Percentiles rank a stretch among this genome's conserved stretches.
phyloP scores from a whole-genome alignment of 1,140 invertebrate genomes.

The Drosophila kikkawai region DNA sequence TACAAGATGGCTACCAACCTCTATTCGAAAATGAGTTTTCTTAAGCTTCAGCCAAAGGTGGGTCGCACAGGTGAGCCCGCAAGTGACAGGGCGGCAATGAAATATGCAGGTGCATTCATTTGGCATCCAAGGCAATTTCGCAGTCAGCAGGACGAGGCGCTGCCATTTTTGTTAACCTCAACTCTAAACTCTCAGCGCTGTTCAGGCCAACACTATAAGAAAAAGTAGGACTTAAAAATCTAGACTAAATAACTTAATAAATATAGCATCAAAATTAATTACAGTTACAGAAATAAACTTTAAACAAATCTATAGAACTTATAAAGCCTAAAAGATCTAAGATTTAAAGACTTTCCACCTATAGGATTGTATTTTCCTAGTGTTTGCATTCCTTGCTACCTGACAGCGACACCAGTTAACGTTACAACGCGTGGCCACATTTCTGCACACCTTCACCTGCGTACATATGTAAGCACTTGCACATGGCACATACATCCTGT shows the following conservation, averaged over 20 bases:
- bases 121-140: slow-evolving; percentile 61
- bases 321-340: too few species aligned
- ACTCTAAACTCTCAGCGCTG: slow-evolving; percentile 25
- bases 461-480: slow-evolving; percentile 40
- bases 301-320: neutral
- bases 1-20: neutral
- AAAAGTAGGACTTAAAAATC: neutral
- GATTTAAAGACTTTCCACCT: neutral
- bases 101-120: slow-evolving; percentile 73
- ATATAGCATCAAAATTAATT: neutral
- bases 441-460: slow-evolving; percentile 32
- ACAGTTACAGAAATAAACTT: neutral
- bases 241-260: neutral
- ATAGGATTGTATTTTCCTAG: neutral
- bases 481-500: slow-evolving; percentile 44
- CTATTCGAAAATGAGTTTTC: slow-evolving; percentile 12
- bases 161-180: slow-evolving; percentile 70
- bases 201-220: slow-evolving; percentile 1
- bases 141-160: slow-evolving; percentile 35
- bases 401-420: slow-evolving; percentile 71
- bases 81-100: slow-evolving; percentile 48
- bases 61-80: slow-evolving; percentile 17
- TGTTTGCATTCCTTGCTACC: slow-evolving; percentile 27
- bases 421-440: slow-evolving; percentile 60
- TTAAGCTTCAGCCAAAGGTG: slow-evolving; percentile 8